A percentile compares a stretch with the other conserved stretches of the same genome.
Conservation (phyloP, 2,113 vertebrate genomes). For the Danionella cerebrum region DNA sequence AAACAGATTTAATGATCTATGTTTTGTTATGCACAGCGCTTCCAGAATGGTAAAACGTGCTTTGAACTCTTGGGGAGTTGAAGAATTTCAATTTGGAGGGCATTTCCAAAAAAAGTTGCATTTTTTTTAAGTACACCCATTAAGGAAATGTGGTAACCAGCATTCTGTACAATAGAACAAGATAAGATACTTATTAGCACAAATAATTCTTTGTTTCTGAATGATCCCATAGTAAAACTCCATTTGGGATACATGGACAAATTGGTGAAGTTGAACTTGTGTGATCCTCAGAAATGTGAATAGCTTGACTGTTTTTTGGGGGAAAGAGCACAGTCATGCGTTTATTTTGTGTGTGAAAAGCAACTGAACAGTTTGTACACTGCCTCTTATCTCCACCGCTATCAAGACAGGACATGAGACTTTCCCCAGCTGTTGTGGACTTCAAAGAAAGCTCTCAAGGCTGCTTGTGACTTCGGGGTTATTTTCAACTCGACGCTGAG, state of each 20-base stretch:
- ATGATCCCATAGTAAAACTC: too few relatives aligned
- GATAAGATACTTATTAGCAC: too few relatives aligned
- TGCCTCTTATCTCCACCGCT: slow-evolving; percentile 36
- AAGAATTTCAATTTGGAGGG: too few relatives aligned
- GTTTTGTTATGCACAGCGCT: too few relatives aligned
- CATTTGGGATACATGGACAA: not conserved
- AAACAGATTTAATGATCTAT: too few relatives aligned
- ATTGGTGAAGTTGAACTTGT: not conserved
- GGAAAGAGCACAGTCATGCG: slow-evolving; percentile 33
- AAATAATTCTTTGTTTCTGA: too few relatives aligned
- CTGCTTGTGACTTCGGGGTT: slow-evolving; percentile 25
- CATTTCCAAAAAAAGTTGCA: too few relatives aligned
- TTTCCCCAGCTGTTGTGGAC: slow-evolving; percentile 68
- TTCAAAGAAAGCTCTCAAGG: slow-evolving; percentile 38
- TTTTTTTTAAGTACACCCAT: too few relatives aligned
- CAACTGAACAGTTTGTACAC: slow-evolving; percentile 42
- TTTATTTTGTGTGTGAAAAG: slow-evolving; percentile 27
- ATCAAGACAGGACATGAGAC: slow-evolving; percentile 64
- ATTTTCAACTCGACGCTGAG: not conserved
- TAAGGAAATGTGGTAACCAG: too few relatives aligned
- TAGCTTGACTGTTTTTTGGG: not conserved
- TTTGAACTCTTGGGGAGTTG: too few relatives aligned
- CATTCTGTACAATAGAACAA: too few relatives aligned
- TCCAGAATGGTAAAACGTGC: too few relatives aligned
- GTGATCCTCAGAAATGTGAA: not conserved